A percentile compares a stretch with the other conserved stretches of the same genome.
phyloP scores from a whole-genome alignment of 2,888 invertebrate genomes.

The Fragum fragum region DNA sequence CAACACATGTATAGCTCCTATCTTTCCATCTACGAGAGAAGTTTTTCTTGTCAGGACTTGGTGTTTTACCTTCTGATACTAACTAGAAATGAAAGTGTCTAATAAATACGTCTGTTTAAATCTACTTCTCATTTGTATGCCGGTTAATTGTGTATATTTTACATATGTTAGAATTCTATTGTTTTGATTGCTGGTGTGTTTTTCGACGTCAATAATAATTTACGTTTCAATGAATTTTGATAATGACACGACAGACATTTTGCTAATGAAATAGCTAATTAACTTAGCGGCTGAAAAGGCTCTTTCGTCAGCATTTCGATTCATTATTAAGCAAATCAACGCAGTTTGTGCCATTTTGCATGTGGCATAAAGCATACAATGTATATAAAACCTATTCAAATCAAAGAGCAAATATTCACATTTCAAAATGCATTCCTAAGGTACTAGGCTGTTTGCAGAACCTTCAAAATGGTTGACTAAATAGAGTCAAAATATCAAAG shows the following conservation, averaged over 20 bases:
- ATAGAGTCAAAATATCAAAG: too few relatives aligned
- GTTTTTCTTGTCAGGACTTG: slow-evolving; percentile 14
- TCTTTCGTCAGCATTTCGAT: too few relatives aligned
- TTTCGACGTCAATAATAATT: not conserved
- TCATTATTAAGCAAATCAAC: too few relatives aligned
- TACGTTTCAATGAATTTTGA: not conserved
- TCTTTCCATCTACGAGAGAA: slow-evolving; percentile 12
- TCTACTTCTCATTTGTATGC: slow-evolving; percentile 18
- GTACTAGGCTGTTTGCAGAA: too few relatives aligned
- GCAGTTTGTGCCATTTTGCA: too few relatives aligned
- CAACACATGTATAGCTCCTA: not conserved
- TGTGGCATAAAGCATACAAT: too few relatives aligned
- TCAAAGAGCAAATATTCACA: too few relatives aligned
- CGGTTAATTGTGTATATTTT: slow-evolving; percentile 19
- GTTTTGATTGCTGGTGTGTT: not conserved
- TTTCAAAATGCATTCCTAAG: too few relatives aligned
- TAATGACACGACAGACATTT: not conserved
- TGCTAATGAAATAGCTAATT: not conserved
- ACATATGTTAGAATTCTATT: slow-evolving; percentile 6
- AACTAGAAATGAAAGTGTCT: slow-evolving; percentile 27
- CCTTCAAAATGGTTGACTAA: too few relatives aligned
- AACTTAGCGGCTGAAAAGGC: too few relatives aligned
- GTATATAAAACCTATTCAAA: too few relatives aligned
- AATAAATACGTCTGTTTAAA: slow-evolving; percentile 35
- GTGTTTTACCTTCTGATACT: slow-evolving; percentile 6